Conservation (phyloP, 2,888 invertebrate genomes). For the Platycheirus albimanus region DNA sequence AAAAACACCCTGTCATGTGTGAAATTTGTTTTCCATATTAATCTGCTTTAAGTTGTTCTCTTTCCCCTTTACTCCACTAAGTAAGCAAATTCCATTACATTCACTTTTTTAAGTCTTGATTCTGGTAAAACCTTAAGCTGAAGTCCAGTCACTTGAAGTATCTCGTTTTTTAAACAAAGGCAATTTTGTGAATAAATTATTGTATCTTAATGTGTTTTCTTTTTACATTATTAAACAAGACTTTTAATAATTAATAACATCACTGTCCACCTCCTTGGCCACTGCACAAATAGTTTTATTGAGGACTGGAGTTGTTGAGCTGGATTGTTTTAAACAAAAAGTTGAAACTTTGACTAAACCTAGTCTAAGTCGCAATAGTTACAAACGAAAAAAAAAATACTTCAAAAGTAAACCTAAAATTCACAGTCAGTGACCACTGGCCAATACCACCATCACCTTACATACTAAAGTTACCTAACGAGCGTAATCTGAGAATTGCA, state of each 20-base stretch:
- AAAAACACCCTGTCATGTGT: no score
- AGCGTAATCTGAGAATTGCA: conserved; percentile 72
- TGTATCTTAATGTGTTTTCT: no score
- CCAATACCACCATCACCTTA: conserved; percentile 18
- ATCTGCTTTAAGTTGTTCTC: no score
- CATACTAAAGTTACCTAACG: conserved; percentile 59
- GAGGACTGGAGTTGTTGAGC: neutral
- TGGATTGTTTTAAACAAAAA: conserved; percentile 38
- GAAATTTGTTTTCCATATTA: no score
- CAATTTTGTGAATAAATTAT: no score
- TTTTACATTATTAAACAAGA: no score
- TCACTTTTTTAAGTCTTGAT: no score
- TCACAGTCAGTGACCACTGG: conserved; percentile 67
- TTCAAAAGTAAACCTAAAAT: conserved; percentile 60
- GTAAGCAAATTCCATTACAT: no score
- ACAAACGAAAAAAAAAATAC: conserved; percentile 26
- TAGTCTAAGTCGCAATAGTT: conserved; percentile 43
- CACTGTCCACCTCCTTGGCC: conserved; percentile 1
- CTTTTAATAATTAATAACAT: conserved; percentile 5
- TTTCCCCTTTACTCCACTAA: no score
- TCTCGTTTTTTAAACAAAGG: no score
- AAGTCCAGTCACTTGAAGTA: no score
- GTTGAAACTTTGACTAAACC: conserved; percentile 46
- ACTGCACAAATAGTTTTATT: neutral
- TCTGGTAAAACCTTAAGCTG: no score